A percentile compares a stretch with the other conserved stretches of the same genome.
phyloP scores from a whole-genome alignment of 2,113 vertebrate genomes.

The Burhinus bistriatus region DNA sequence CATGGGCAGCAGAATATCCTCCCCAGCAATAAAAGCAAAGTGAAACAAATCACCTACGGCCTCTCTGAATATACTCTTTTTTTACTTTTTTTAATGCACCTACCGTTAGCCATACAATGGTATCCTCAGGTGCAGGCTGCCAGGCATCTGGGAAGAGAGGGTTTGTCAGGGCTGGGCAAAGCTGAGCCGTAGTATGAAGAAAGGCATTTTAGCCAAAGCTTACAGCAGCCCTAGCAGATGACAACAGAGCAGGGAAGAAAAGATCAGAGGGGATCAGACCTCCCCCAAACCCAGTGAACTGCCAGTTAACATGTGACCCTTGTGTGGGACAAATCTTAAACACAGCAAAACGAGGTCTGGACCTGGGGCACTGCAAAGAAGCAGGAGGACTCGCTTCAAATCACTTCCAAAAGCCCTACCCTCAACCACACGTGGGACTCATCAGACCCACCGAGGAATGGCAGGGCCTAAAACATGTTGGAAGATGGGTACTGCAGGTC shows the following conservation, averaged over 20 bases:
- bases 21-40: neutral
- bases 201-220: neutral
- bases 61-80: neutral
- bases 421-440: rapidly evolving
- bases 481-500: neutral
- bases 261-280: neutral
- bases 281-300: neutral
- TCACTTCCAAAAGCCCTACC: neutral
- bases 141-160: neutral
- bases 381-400: neutral
- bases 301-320: neutral
- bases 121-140: neutral
- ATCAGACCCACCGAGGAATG: rapidly evolving
- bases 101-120: neutral
- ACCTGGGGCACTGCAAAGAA: neutral
- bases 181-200: neutral
- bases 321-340: neutral
- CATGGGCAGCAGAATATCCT: neutral
- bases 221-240: neutral
- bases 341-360: neutral
- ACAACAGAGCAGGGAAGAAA: neutral
- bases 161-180: neutral
- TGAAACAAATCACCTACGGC: neutral
- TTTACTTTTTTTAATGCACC: neutral
- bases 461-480: rapidly evolving